Evolutionary conservation across 2,113 vertebrate genomes (phyloP).

Genomic region (Pampusana beccarii): DNA sequence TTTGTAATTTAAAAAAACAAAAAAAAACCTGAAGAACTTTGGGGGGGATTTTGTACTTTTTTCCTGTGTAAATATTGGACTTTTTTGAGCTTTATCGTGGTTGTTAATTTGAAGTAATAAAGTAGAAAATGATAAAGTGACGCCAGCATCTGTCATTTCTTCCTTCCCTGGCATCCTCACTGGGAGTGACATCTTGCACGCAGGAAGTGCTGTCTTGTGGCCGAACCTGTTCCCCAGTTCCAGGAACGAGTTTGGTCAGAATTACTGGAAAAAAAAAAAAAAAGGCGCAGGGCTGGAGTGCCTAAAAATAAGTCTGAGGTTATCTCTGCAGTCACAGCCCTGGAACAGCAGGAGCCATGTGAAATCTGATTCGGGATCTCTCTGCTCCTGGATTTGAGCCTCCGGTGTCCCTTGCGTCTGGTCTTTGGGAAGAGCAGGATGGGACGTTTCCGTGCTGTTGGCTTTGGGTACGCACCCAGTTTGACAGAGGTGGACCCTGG

Average conservation of each 20-base stretch:
- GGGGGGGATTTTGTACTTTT: constrained; percentile 88
- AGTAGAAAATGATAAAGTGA: constrained; percentile 86
- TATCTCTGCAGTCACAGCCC: background rate
- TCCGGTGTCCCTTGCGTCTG: rapidly evolving
- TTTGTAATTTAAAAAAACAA: constrained; percentile 86
- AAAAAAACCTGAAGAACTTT: constrained; percentile 82
- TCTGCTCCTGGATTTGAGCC: background rate
- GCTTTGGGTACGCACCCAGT: background rate
- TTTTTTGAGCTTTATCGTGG: constrained; percentile 89
- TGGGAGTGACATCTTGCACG: background rate
- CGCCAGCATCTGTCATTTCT: constrained; percentile 20
- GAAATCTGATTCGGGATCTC: constrained; percentile 27
- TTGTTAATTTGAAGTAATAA: constrained; percentile 91
- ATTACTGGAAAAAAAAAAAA: constrained; percentile 33
- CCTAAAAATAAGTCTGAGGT: constrained; percentile 61
- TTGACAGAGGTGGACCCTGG: background rate
- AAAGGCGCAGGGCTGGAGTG: background rate
- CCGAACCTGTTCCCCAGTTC: constrained; percentile 21
- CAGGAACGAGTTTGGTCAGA: constrained; percentile 37
- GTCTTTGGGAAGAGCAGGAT: background rate
- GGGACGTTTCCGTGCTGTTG: rapidly evolving
- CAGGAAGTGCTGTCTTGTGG: background rate
- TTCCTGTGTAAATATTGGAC: constrained; percentile 89
- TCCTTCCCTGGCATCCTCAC: background rate
- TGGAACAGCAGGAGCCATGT: background rate